These are phyloP conservation scores for Drosophila nr. medialis DNA, from an alignment of 2,888 invertebrate genomes.

Conservation along the genomic window DNA sequence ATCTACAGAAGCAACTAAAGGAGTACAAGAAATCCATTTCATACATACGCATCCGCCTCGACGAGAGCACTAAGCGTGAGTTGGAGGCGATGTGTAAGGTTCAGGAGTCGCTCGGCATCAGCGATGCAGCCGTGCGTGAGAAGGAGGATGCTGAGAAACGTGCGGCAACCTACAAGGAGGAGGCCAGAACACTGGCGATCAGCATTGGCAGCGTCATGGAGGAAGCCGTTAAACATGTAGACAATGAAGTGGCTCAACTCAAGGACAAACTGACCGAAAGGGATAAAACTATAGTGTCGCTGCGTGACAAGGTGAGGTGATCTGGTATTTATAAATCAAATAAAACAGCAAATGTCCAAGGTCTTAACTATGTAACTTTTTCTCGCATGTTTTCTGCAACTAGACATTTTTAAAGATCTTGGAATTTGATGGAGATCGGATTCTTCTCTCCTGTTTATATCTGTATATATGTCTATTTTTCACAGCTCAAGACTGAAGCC, in stretches of 20 bases:
- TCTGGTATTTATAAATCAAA: background rate
- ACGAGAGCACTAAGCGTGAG: conserved; percentile 85
- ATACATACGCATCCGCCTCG: conserved; percentile 83
- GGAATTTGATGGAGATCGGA: background rate
- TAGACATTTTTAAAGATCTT: background rate
- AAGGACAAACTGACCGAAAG: conserved; percentile 87
- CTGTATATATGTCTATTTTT: background rate
- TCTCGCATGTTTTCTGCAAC: background rate
- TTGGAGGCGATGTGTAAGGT: conserved; percentile 86
- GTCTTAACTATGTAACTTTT: background rate
- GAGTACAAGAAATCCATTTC: conserved; percentile 85
- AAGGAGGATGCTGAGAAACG: conserved; percentile 86
- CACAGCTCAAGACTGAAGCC: conserved; percentile 53
- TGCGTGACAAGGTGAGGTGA: conserved; percentile 83
- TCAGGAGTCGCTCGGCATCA: conserved; percentile 86
- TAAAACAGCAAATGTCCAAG: background rate
- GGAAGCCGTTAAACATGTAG: conserved; percentile 86
- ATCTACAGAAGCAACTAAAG: conserved; percentile 71
- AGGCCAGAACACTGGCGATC: conserved; percentile 86
- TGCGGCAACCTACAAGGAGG: conserved; percentile 86
- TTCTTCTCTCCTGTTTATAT: background rate
- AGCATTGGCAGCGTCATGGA: conserved; percentile 86
- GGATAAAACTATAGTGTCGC: conserved; percentile 85
- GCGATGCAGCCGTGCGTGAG: conserved; percentile 86
- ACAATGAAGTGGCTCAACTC: conserved; percentile 87